A percentile compares a stretch with the other conserved stretches of the same genome.
phyloP scores from a whole-genome alignment of 2,113 vertebrate species.

The Himantopus leucocephalus region DNA sequence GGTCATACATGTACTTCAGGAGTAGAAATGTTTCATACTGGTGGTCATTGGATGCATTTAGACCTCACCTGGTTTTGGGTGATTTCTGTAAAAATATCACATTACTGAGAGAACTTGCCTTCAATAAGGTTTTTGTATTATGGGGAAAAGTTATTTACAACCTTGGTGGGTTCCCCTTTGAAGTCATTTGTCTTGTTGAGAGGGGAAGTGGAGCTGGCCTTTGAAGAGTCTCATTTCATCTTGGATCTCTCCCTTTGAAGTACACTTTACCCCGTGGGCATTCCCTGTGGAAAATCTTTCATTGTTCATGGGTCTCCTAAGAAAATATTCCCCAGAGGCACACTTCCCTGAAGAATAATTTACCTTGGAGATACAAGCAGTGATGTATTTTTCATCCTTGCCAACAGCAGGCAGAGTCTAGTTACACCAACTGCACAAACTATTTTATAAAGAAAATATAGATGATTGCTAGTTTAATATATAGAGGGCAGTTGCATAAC shows the following conservation, averaged over 20 bases:
- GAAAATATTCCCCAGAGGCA: conserved; percentile 59
- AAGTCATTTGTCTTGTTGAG: conserved; percentile 69
- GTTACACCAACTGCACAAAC: conserved; percentile 6
- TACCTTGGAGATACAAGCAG: conserved; percentile 37
- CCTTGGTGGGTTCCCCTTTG: conserved; percentile 62
- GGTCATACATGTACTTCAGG: neutral
- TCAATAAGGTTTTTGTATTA: conserved; percentile 53
- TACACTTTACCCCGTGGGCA: conserved; percentile 53
- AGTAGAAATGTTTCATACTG: neutral
- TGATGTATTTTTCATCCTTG: conserved; percentile 65
- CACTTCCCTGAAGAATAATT: conserved; percentile 58
- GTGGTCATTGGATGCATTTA: neutral
- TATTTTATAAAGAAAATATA: neutral
- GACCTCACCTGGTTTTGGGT: conserved; percentile 32
- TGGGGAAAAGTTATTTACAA: conserved; percentile 59
- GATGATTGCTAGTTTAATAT: neutral
- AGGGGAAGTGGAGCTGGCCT: conserved; percentile 52
- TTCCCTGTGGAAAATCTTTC: conserved; percentile 64
- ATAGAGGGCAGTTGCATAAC: neutral
- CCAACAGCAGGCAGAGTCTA: conserved; percentile 50
- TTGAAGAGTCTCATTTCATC: conserved; percentile 69
- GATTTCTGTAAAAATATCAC: conserved; percentile 51
- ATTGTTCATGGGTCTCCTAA: conserved; percentile 61
- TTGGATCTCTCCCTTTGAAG: conserved; percentile 64
- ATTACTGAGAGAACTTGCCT: conserved; percentile 32